Conservation (phyloP, 2,797 vertebrate genomes). For the Galago senegalensis region DNA sequence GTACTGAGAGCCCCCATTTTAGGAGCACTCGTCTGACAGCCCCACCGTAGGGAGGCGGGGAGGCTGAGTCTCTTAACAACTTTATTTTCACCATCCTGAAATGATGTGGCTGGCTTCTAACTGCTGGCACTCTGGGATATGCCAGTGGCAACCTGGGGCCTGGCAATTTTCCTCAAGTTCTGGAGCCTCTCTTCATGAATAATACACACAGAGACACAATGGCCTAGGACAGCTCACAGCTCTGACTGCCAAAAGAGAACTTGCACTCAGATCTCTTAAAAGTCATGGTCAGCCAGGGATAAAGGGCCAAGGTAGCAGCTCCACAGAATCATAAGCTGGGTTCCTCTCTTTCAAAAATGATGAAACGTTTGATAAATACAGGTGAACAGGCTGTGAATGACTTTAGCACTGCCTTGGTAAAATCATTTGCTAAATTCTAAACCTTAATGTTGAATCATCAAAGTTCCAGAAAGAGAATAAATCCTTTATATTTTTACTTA, state of each 20-base stretch:
- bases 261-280: background rate
- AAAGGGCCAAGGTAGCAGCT: background rate
- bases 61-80: background rate
- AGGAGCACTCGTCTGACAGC: background rate
- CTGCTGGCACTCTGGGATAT: background rate
- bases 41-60: background rate
- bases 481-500: slow-evolving; percentile 5
- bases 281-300: background rate
- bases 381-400: background rate
- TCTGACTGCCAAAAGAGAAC: background rate
- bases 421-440: background rate
- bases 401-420: slow-evolving; percentile 1
- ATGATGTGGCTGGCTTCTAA: background rate
- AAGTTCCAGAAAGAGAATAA: slow-evolving; percentile 32
- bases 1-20: background rate
- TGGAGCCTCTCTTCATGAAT: background rate
- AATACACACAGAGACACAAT: background rate
- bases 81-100: background rate
- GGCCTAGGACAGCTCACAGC: background rate
- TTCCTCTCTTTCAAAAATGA: background rate
- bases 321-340: background rate
- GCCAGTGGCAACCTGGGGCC: background rate
- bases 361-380: background rate
- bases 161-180: background rate
- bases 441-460: slow-evolving; percentile 2